Evolutionary conservation across 2,888 invertebrate genomes (phyloP), one percentile per base, ranked within the genome.

Genomic region (Steromphala cineraria): DNA sequence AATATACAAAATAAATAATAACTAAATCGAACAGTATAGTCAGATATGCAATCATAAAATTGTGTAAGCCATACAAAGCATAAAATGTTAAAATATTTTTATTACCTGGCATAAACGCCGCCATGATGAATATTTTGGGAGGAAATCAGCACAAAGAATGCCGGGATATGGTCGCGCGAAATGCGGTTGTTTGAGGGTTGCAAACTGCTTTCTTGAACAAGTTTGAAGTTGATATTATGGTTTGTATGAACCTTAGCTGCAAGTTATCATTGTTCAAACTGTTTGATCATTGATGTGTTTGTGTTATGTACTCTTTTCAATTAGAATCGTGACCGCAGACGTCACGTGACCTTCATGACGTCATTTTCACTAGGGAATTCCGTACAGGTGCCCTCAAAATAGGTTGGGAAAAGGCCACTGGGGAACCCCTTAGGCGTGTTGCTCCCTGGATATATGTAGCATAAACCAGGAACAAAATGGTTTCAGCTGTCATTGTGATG

Each of bases 71-170:
- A 76, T 36, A 76, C 19, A 36, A 55, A 55, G 36, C 19, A 24
- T 46, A 74, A 46, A 78, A 78, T 76, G 56, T 28, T 71, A 40
- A 62, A 82, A 80, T 75, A 80, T 76, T 82, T 80, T 56, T 78
- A 81, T 80, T 82, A 81, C 84, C 81, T 81, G 77, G 74, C 67
- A 75, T 79, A 79, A 80, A 81, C 77, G 80, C 86, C 88, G 88
- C 89, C 89, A 89, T 89, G 85, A 88, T 89, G 89, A 89, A 89
- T 89, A 89, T 88, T 88, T 87, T 88, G 84, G 84, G 84, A 86
- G 88, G 86, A 87, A 87, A 86, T 85, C 78, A 71, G 75, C 53
- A 71, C 84, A 81, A 83, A 78, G 84, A 82, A 83, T 84, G 83
- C 80, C 80, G 84, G 84, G 84, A 84, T 83, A 83, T 36, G 19